These are phyloP conservation scores for Acanthoscelides obtectus DNA, from an alignment of 2,888 invertebrate genomes.

Conservation along the genomic window DNA sequence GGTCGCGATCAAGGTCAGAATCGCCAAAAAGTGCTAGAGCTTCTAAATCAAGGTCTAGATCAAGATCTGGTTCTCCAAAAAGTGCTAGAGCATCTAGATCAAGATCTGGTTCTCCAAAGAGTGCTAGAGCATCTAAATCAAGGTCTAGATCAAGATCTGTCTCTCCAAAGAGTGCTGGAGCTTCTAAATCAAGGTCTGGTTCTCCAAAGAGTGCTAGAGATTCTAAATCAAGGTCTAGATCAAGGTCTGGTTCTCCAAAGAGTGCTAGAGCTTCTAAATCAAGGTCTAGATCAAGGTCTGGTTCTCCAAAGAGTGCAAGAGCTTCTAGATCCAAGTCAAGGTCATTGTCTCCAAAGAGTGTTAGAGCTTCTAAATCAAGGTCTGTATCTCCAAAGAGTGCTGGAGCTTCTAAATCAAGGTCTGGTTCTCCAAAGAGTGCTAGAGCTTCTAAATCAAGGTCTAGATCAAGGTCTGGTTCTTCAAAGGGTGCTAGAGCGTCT, in stretches of 20 bases:
- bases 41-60: conserved; percentile 11
- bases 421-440: conserved; percentile 28
- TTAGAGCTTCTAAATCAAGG: background rate
- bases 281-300: conserved; percentile 22
- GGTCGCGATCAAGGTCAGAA: conserved; percentile 9
- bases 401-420: conserved; percentile 34
- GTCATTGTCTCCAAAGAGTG: background rate
- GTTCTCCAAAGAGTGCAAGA: conserved; percentile 10
- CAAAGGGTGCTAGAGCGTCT: conserved; percentile 25
- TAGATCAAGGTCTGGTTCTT: conserved; percentile 5
- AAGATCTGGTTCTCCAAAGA: conserved; percentile 10
- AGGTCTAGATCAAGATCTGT: conserved; percentile 33
- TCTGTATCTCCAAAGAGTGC: conserved; percentile 17
- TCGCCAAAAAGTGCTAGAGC: background rate
- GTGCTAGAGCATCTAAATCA: conserved; percentile 12
- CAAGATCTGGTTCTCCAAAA: conserved; percentile 19
- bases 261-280: conserved; percentile 8
- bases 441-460: conserved; percentile 14
- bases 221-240: conserved; percentile 13
- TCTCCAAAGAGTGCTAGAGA: conserved; percentile 17
- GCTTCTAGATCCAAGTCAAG: background rate
- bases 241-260: conserved; percentile 12
- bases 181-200: conserved; percentile 20
- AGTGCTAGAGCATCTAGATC: conserved; percentile 18
- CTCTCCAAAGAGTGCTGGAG: conserved; percentile 17